These are phyloP conservation scores for Phrynosoma platyrhinos DNA, from an alignment of 2,113 vertebrate species.

Conservation along the genomic window DNA sequence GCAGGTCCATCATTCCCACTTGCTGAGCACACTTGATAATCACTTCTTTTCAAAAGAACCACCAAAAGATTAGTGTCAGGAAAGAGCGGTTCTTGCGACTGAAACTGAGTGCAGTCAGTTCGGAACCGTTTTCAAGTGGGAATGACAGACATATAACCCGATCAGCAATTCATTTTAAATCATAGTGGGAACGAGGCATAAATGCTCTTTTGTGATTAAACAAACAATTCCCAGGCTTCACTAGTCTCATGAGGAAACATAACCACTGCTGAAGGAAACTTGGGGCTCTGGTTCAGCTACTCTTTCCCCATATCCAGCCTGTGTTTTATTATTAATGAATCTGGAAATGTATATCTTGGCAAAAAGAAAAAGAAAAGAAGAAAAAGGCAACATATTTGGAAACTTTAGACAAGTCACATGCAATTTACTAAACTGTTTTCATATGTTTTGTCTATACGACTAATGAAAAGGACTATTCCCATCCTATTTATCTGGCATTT, in stretches of 20 bases:
- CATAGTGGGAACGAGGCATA: no score
- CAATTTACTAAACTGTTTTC: not conserved
- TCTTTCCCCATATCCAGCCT: conserved; percentile 3
- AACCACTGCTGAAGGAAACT: not conserved
- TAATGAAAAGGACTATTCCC: not conserved
- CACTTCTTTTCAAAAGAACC: no score
- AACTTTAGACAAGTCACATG: not conserved
- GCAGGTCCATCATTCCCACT: no score
- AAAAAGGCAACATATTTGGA: not conserved
- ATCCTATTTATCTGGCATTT: not conserved
- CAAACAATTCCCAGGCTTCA: not conserved
- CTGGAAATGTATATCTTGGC: conserved; percentile 14
- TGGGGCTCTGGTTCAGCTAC: not conserved
- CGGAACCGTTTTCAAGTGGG: no score
- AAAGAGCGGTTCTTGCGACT: no score
- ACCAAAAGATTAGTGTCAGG: no score
- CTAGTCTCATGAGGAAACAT: not conserved
- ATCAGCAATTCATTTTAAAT: no score
- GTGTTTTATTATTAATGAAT: conserved; percentile 1
- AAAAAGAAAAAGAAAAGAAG: not conserved
- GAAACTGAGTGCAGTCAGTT: no score
- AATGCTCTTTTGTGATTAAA: not conserved
- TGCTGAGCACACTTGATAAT: no score
- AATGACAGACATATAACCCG: no score
- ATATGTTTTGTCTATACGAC: not conserved